Base-by-base conservation (phyloP, 2,888 invertebrate genomes). In the Aleiodes alternator region DNA sequence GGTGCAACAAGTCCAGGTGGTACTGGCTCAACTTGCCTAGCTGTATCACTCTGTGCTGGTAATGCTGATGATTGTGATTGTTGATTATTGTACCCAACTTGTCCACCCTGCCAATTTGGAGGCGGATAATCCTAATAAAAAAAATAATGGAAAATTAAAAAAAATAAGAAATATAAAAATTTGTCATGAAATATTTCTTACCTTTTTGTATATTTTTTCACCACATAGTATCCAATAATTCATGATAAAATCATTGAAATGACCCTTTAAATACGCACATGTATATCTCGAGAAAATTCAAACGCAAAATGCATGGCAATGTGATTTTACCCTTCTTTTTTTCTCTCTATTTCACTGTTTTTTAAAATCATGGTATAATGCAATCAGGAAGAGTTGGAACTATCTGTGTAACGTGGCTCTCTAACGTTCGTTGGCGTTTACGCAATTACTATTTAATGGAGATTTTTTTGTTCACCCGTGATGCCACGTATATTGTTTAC, bases 81-180 rank as follows among this genome's bases (percentile, higher is more conserved):
- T 73, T 88, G 89, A 80, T 81, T 89, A 82, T 84, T 87, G 83
- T 89, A 89, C 53, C 84, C 80, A 66, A 89, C 87, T 81, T 87
- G 88, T 76, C 79, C 85, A 71, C 85, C 86, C 79, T 87, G 87
- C 89, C 89, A 89, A 74, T 88, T 86, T 3, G 86, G 84, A 59
- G 88, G 86, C 73, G 88, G 87, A 81, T 89, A 89, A 77, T 88
- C 88, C 89, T 89, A 84, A 73, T 80, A 84, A 85, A 43, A 43
- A 85, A 79, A 79, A 73, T 75, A 64, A 72, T 77, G 74, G 59
- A 77, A 78, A 12, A 69, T 16, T n/a, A 31, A 5, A 14, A 23
- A n/a, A 53, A 34, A 61, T 56, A n/a, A 38, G 43, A 69, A 31
- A 34, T 53, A 29, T 16, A 16, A 23, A 29, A 29, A 50, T 23